Evolutionary conservation across 2,113 vertebrate species (phyloP).

Genomic region (Burhinus bistriatus): DNA sequence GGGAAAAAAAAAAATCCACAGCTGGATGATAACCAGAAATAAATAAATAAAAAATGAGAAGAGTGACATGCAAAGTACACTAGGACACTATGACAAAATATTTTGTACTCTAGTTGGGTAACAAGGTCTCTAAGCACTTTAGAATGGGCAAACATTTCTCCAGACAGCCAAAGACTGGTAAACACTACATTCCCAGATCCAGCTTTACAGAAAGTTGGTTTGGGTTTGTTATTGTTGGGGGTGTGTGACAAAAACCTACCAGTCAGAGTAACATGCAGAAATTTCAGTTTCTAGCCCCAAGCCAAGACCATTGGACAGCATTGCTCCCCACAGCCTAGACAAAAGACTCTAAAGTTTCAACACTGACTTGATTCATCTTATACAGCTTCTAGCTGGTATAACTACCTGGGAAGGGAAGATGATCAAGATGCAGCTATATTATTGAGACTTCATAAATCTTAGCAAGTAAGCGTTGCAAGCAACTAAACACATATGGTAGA

Average conservation of each 20-base stretch:
- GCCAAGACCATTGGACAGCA: not conserved
- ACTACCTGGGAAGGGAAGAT: not conserved
- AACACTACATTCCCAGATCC: not conserved
- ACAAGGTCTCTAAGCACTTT: not conserved
- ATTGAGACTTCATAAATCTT: not conserved
- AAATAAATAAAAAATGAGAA: not conserved
- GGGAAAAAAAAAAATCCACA: not conserved
- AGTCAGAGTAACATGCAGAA: not conserved
- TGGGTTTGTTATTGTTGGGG: rapidly evolving
- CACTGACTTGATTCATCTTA: not conserved
- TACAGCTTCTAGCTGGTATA: not conserved
- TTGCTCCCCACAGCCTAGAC: not conserved
- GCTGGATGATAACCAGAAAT: not conserved
- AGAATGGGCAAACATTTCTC: not conserved
- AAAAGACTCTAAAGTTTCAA: not conserved
- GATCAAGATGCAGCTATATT: not conserved
- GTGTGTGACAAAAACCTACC: not conserved
- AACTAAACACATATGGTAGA: not conserved
- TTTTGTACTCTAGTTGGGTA: not conserved
- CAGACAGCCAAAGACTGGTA: not conserved
- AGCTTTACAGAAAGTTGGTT: not conserved
- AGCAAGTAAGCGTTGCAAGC: not conserved
- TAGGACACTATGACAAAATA: not conserved
- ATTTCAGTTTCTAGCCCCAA: not conserved
- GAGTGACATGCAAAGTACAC: not conserved